Base-by-base conservation (phyloP, 1,140 invertebrate genomes). In the Atta cephalotes region DNA sequence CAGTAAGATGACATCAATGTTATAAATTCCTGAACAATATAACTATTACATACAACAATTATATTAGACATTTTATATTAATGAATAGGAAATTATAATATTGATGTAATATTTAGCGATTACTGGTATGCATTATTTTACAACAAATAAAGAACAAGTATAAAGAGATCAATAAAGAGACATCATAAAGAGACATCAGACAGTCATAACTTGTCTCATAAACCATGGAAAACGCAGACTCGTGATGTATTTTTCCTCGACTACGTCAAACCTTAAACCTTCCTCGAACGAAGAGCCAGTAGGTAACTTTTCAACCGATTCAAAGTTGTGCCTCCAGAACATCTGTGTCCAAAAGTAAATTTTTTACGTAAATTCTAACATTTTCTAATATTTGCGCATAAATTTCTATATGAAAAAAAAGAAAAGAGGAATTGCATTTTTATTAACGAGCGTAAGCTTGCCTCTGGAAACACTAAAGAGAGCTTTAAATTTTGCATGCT, bases 401-500 rank as follows among this genome's bases (percentile, higher is more conserved):
- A 51, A 84, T 62, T 49, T 35, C 6, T 62, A 39, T 10, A 0
- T 28, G 1, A 49, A 1, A 31, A 51, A 31, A 31, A 16, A 16
- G 4, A 62, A 49, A 39, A 16, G 31, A 10, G 16, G 4, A 74
- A 39, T 45, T 66, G 18, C 18, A 16, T 7, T 1, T 16, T 51
- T 51, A 0, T 39, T 28, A 31, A 45, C 31, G n/a, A 3, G n/a
- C 9, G 12, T 18, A 5, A 68, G 68, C 89, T 87, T 58, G 90
- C 90, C 85, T 89, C 6, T 62, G 89, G 89, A 71, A 87, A 88
- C 12, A 63, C 45, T 31, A 45, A 21, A 16, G 72, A 88, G 5
- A 90, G 35, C 58, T 45, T 62, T 18, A 68, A 49, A 62, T 89
- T 91, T 65, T 87, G 70, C 21, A 65, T 5, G 25, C 14, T 7